phyloP scores from a whole-genome alignment of 2,797 vertebrate genomes.

The Carapus acus region DNA sequence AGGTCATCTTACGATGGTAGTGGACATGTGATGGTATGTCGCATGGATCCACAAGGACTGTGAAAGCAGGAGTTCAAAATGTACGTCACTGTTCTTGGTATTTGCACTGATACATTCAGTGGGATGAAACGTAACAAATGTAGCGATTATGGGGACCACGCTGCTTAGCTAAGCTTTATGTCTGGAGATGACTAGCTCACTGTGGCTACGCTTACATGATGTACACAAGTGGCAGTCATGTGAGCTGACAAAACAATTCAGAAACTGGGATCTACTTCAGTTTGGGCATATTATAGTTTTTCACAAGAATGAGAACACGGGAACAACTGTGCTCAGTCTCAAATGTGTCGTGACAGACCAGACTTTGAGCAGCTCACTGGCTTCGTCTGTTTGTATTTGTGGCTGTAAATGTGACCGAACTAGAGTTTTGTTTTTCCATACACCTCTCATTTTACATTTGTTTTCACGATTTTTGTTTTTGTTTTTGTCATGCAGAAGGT shows the following conservation, averaged over 20 bases:
- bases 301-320: conserved; percentile 22
- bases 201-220: not conserved
- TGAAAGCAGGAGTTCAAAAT: not conserved
- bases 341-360: conserved; percentile 45
- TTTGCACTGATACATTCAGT: conserved; percentile 4
- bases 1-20: too few species aligned
- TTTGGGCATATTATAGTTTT: conserved; percentile 21
- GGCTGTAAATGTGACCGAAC: conserved; percentile 9
- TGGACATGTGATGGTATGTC: not conserved
- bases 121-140: conserved; percentile 19
- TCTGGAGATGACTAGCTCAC: not conserved
- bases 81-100: not conserved
- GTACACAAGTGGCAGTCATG: too few species aligned
- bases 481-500: conserved; percentile 15
- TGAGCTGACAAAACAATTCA: too few species aligned
- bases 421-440: conserved; percentile 18
- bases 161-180: too few species aligned
- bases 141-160: conserved; percentile 38
- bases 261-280: not conserved
- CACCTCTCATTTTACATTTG: conserved; percentile 24
- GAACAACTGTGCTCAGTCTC: conserved; percentile 48
- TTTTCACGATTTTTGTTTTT: conserved; percentile 13
- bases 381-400: conserved; percentile 14
- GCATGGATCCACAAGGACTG: not conserved
- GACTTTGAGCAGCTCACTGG: conserved; percentile 53